Conservation (phyloP, 2,113 vertebrate genomes). For the Papio anubis region DNA sequence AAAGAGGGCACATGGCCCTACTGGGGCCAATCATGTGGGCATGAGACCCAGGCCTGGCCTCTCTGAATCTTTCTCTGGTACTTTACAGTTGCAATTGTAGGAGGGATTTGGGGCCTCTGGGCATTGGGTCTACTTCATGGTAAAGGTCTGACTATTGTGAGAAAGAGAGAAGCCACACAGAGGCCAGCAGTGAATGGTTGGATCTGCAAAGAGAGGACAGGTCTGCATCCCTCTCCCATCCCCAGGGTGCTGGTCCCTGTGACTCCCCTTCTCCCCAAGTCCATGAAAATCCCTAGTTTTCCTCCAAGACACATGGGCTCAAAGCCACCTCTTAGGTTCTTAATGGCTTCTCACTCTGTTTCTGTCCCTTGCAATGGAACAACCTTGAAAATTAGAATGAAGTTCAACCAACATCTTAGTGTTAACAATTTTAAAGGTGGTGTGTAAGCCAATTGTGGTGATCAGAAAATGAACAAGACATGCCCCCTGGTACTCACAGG, state of each 20-base stretch:
- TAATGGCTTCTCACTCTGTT: neutral
- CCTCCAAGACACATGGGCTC: neutral
- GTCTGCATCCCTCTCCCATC: too few relatives aligned
- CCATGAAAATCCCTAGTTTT: too few relatives aligned
- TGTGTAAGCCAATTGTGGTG: neutral
- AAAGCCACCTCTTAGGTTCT: neutral
- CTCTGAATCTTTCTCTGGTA: neutral
- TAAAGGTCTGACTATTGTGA: neutral
- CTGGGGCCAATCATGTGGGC: neutral
- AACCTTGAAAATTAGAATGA: neutral
- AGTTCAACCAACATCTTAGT: neutral
- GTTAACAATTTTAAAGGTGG: neutral
- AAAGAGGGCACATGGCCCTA: neutral
- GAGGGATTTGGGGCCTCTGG: too few relatives aligned
- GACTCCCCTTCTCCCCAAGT: neutral
- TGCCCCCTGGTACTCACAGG: accelerated
- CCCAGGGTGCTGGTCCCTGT: neutral
- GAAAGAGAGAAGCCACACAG: neutral
- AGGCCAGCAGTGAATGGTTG: too few relatives aligned
- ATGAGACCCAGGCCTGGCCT: too few relatives aligned
- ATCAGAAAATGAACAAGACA: neutral
- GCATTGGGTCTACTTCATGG: neutral
- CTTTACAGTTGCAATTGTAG: neutral
- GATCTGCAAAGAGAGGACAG: neutral
- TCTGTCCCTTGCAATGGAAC: neutral